Base-by-base conservation (phyloP, 2,797 vertebrate species). In the Ctenopoma multispine region DNA sequence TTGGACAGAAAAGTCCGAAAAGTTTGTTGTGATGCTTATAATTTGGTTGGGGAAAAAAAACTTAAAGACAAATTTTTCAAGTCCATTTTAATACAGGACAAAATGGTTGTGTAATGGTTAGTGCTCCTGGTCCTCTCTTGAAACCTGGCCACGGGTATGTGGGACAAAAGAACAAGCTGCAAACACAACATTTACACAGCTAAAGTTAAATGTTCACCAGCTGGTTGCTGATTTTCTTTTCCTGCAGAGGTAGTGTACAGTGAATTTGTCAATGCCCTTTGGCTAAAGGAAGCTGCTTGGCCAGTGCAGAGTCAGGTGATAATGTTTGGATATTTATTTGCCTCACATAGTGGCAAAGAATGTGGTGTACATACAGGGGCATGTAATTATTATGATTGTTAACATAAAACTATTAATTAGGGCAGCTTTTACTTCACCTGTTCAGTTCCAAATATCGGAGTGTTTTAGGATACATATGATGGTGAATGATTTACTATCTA, bases 371-470 rank as follows among this genome's bases (percentile, higher is more conserved):
- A 44, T 44, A 20, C 23, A 59, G 7, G 23, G 8, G 17, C 13
- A 27, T 43, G 49, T 55, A 7, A 59, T 21, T 24, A 44, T 44
- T 5, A 41, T 15, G 4, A 15, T 20, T 36, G 5, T 31, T 24
- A 17, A 65, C 24, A 49, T n/a, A 23, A 38, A 48, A 53, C 40
- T 59, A 63, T 20, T 21, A 29, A 76, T 61, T 4, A 34, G 4
- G 57, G 24, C 49, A n/a, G 38, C 14, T 80, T 44, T 23, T 31
- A 44, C 31, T 54, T 65, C 1, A 57, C 61, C 29, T 24, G 0
- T 41, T 7, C 3, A 7, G 20, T 23, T 36, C 5, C 69, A 34
- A 15, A 8, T 59, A 18, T 51, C 14, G 34, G 46, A 5, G 2
- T 29, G 15, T 1, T 7, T 61, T 24, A 36, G 7, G 15, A 47